Evolutionary conservation across 2,113 vertebrate genomes (phyloP), one percentile per base, ranked within the genome.

Genomic region (Pardalotus punctatus): DNA sequence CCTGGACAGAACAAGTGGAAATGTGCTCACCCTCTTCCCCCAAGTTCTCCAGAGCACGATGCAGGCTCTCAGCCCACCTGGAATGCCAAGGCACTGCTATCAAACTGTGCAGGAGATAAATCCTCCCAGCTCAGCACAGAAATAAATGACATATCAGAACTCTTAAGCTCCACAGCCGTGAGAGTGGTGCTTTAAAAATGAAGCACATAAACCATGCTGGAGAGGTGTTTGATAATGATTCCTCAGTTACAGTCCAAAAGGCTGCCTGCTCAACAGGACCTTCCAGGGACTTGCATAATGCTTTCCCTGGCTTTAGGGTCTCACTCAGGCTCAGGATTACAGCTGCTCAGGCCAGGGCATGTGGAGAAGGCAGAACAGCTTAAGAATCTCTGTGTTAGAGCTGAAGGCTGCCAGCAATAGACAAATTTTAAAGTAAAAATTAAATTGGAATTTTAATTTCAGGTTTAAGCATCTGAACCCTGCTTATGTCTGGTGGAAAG

Each of bases 31-130:
- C 60, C 31, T 3, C 28, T 81, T 54, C 17, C 54, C 28, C 64
- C 61, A 33, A 2, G 73, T 43, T 82, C 85, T 47, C 22, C 66
- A 92, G 85, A 83, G 33, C 23, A 57, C 50, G 76, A 23, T 14
- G 25, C 27, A 79, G 12, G 14, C 57, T 92, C 62, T 79, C 15
- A 79, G 65, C 56, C 81, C 66, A 77, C 40, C 51, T 65, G 27
- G 36, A 53, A 82, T 20, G 54, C 40, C 62, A 31, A 90, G 53
- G 16, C 23, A 5, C 60, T 78, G 81, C 50, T 86, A 78, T 76
- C 90, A 89, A 81, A 70, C 69, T 38, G 60, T 25, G 42, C 14
- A 74, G 84, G 11, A 93, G 74, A 95, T 81, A 96, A 92, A 93
- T 80, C 74, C 92, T 76, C 47, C 48, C 40, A 90, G 90, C 70